phyloP scores from a whole-genome alignment of 2,888 invertebrate genomes.

The Glaucopsyche alexis region DNA sequence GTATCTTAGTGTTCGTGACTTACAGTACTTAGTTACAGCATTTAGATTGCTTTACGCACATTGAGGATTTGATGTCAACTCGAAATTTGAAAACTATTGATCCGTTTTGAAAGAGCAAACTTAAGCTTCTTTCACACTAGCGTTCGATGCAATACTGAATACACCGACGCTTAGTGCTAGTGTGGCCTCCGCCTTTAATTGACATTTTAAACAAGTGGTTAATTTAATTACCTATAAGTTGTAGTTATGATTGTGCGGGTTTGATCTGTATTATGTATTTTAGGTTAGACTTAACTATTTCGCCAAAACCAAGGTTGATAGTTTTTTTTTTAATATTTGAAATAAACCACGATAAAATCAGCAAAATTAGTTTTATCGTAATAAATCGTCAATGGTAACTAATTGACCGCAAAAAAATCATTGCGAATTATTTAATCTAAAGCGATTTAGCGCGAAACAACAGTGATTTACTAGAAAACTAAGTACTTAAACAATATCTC shows the following conservation, averaged over 20 bases:
- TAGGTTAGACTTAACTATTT: not conserved
- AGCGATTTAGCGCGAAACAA: too few relatives aligned
- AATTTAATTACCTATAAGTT: not conserved
- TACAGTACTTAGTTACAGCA: slow-evolving; percentile 13
- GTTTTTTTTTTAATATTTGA: too few relatives aligned
- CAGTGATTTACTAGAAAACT: too few relatives aligned
- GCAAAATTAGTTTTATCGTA: too few relatives aligned
- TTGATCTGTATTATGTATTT: too few relatives aligned
- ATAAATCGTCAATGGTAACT: too few relatives aligned
- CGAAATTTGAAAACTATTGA: not conserved
- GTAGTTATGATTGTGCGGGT: not conserved
- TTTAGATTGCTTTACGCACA: slow-evolving; percentile 24
- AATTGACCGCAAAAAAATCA: too few relatives aligned
- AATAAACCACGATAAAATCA: too few relatives aligned
- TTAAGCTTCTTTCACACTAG: not conserved
- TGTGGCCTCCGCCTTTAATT: not conserved
- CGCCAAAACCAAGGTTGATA: not conserved
- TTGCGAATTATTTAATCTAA: too few relatives aligned
- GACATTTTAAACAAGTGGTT: not conserved
- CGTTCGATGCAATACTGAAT: too few relatives aligned
- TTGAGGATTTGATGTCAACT: slow-evolving; percentile 24
- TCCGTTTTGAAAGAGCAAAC: not conserved
- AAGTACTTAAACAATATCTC: too few relatives aligned
- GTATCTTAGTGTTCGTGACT: slow-evolving; percentile 2
- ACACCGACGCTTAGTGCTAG: not conserved